Evolutionary conservation across 2,888 invertebrate genomes (phyloP).

Genomic region (Melieria omissa): DNA sequence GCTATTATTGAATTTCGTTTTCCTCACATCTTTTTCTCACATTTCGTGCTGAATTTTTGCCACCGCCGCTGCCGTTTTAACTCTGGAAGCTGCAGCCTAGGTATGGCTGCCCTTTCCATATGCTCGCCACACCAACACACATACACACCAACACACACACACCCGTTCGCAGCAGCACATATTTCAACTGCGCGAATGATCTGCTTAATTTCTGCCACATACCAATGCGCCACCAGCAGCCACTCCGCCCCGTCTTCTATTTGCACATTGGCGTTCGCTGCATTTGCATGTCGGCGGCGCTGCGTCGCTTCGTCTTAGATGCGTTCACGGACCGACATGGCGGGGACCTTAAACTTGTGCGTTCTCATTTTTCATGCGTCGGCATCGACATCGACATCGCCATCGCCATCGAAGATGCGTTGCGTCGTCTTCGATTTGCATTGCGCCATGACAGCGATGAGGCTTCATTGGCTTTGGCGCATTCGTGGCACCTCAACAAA

Average conservation of each 20-base stretch:
- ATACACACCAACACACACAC: background rate
- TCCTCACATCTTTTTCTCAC: background rate
- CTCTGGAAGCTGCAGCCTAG: background rate
- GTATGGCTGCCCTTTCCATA: background rate
- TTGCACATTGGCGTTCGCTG: slow-evolving; percentile 27
- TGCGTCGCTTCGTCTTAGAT: background rate
- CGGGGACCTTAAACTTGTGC: background rate
- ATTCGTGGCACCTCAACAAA: too few relatives aligned
- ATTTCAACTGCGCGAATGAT: slow-evolving; percentile 16
- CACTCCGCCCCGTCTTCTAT: slow-evolving; percentile 17
- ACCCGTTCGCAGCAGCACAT: background rate
- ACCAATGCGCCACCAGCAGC: background rate
- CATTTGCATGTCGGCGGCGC: slow-evolving; percentile 25
- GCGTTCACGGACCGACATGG: background rate
- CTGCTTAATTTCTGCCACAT: slow-evolving; percentile 22
- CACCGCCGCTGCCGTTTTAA: background rate
- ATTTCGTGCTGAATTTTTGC: slow-evolving; percentile 22
- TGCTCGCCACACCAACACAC: background rate
- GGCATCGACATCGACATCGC: background rate
- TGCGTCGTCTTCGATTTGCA: too few relatives aligned
- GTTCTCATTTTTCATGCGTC: slow-evolving; percentile 6
- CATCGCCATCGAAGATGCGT: background rate
- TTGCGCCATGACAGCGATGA: too few relatives aligned
- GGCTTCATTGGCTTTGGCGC: too few relatives aligned
- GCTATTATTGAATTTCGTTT: slow-evolving; percentile 4